Conservation (phyloP, 1,140 invertebrate genomes). For the Philopotamus ludificatus region DNA sequence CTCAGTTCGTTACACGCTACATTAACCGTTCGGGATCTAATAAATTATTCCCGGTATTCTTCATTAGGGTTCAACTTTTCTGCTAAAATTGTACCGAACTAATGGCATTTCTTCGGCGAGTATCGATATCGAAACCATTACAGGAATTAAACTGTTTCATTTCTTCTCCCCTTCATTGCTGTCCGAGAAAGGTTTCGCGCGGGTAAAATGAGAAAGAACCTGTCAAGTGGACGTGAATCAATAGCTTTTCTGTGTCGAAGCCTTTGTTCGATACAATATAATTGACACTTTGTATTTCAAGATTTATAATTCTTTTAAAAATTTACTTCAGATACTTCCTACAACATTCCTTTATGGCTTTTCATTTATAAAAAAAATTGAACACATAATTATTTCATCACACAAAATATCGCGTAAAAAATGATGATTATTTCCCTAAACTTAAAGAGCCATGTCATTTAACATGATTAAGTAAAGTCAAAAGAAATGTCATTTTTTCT, state of each 20-base stretch:
- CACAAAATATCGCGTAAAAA: too few relatives aligned
- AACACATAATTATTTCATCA: too few relatives aligned
- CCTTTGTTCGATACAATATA: neutral
- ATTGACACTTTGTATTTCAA: too few relatives aligned
- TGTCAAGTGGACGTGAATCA: neutral
- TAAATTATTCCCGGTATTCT: slow-evolving; percentile 41
- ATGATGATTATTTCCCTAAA: too few relatives aligned
- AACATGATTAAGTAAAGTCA: too few relatives aligned
- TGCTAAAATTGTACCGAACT: neutral
- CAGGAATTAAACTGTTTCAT: neutral
- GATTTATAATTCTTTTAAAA: too few relatives aligned
- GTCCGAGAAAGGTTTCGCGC: too few relatives aligned
- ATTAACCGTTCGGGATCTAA: slow-evolving; percentile 27
- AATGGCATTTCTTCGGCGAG: slow-evolving; percentile 13
- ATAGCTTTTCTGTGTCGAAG: neutral
- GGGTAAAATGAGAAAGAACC: neutral
- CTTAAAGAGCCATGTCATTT: too few relatives aligned
- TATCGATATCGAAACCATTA: slow-evolving; percentile 5
- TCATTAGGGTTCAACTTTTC: slow-evolving; percentile 27
- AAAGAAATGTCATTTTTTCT: too few relatives aligned
- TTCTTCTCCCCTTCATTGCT: neutral
- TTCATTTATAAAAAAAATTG: too few relatives aligned
- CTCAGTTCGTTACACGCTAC: slow-evolving; percentile 38
- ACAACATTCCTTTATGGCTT: too few relatives aligned
- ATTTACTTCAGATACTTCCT: too few relatives aligned